Evolutionary conservation across 2,113 vertebrate genomes (phyloP), one percentile per base, ranked within the genome.

Genomic region (Halcyon malimbica): DNA sequence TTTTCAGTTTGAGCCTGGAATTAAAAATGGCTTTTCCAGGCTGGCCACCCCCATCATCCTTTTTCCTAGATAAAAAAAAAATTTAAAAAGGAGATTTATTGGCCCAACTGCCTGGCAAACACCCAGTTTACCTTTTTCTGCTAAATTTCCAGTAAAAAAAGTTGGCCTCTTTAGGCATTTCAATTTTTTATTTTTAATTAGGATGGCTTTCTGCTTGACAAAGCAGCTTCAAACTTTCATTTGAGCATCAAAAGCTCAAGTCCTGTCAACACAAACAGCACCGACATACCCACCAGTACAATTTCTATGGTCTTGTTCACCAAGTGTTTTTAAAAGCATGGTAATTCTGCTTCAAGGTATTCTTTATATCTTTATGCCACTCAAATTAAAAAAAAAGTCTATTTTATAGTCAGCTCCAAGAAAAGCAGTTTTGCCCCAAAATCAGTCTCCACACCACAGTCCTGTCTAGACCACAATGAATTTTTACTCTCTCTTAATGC

Each of bases 211-310:
- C 65, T 64, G 15, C n/a, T 51, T 37, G 50, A 64, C 29, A n/a
- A 64, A 79, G 51, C 11, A 46, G 28, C 24, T 69, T 78, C 64
- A 39, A 26, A 62, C 26, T 19, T n/a, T 31, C 10, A 16, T 51
- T 59, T 53, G 26, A 15, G 29, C 48, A 28, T 33, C 31, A n/a
- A 24, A 78, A 82, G 53, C 26, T 31, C 7, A 74, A 39, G n/a
- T 10, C 37, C 16, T 7, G 3, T 18, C 16, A 5, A 42, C 48
- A 42, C 26, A 26, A 59, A 48, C 0, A 3, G 11, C 6, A 3
- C 15, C 2, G 0, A 10, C 0, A 0, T 10, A 14, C 16, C 35
- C 6, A 1, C 41, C 33, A 37, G 48, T 53, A n/a, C 31, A 67
- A 44, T 31, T 62, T 12, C 5, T 1, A 20, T 51, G n/a, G 33